These are phyloP conservation scores for Nephila pilipes DNA, from an alignment of 1,140 invertebrate genomes.

Conservation along the genomic window DNA sequence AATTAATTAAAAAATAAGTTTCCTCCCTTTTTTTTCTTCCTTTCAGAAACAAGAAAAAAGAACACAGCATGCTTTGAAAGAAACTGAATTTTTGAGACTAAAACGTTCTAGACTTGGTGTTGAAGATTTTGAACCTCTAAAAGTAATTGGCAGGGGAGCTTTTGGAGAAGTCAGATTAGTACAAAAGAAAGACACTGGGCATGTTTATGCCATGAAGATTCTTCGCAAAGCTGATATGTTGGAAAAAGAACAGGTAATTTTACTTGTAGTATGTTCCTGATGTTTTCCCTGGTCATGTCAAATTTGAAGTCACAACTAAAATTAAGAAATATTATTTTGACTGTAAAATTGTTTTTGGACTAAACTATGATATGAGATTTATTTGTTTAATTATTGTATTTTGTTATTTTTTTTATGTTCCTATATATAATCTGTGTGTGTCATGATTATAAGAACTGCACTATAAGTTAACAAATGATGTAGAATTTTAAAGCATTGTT, in stretches of 20 bases:
- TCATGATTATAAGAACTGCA: too few species aligned
- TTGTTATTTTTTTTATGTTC: too few species aligned
- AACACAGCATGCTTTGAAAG: slow-evolving; percentile 97
- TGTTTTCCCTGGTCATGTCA: too few species aligned
- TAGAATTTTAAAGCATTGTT: too few species aligned
- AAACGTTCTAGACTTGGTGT: slow-evolving; percentile 97
- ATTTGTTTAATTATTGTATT: too few species aligned
- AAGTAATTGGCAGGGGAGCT: slow-evolving; percentile 97
- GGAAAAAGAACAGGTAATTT: slow-evolving; percentile 95
- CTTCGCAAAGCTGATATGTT: slow-evolving; percentile 99
- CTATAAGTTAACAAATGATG: too few species aligned
- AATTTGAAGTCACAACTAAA: too few species aligned
- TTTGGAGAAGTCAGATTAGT: slow-evolving; percentile 99
- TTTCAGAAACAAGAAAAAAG: slow-evolving; percentile 85
- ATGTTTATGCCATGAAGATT: slow-evolving; percentile 99
- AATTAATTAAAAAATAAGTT: too few species aligned
- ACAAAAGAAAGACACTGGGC: slow-evolving; percentile 99
- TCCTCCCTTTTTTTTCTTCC: background rate
- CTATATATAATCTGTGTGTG: too few species aligned
- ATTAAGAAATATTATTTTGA: too few species aligned
- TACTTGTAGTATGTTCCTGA: background rate
- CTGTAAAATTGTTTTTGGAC: too few species aligned
- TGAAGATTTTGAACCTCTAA: slow-evolving; percentile 98
- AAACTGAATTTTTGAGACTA: slow-evolving; percentile 98
- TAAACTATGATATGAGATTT: too few species aligned